Base-by-base conservation (phyloP, 1,140 invertebrate genomes). In the Subanguina moxae region DNA sequence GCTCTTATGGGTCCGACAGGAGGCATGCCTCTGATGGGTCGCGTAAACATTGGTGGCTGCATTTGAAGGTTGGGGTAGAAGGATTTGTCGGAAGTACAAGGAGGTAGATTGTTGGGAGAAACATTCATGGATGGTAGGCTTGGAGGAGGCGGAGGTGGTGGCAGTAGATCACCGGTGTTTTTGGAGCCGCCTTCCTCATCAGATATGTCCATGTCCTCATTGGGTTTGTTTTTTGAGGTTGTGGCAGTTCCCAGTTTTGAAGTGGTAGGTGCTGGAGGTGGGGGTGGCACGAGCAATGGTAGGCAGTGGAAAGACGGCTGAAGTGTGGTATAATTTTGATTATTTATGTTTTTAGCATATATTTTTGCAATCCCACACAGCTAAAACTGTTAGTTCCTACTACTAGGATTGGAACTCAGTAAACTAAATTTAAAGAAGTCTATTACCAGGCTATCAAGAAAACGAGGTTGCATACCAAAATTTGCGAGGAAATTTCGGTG, bases 201-300 rank as follows among this genome's bases (percentile, higher is more conserved):
- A 19, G 38, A 30, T n/a, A 61, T 30, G 28, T 61, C 58, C 58
- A 61, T 61, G 58, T 30, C 58, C 27, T 61, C 38, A 43, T 30
- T 30, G 21, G 48, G 23, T 32, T 25, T 61, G 8, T 25, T 23
- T 23, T 56, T 56, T 3, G 52, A 5, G 52, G 52, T 13, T 23
- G 52, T 23, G 52, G 52, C 52, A 28, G 52, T 3, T 38, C 21
- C 21, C 52, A 28, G 3, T 28, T 23, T 56, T 13, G 52, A 9
- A 28, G 21, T 28, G 21, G 52, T 56, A 23, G 21, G 52, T 23
- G 13, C 21, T 28, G 52, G 52, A 56, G 28, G 21, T 28, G 52
- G 52, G 3, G 52, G 52, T 13, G 52, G 52, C 52, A 28, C 21
- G 28, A 28, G 13, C 52, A 28, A 5, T 23, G 28, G 28, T 13